Conservation (phyloP, 2,888 invertebrate species). For the Pterostichus madidus region DNA sequence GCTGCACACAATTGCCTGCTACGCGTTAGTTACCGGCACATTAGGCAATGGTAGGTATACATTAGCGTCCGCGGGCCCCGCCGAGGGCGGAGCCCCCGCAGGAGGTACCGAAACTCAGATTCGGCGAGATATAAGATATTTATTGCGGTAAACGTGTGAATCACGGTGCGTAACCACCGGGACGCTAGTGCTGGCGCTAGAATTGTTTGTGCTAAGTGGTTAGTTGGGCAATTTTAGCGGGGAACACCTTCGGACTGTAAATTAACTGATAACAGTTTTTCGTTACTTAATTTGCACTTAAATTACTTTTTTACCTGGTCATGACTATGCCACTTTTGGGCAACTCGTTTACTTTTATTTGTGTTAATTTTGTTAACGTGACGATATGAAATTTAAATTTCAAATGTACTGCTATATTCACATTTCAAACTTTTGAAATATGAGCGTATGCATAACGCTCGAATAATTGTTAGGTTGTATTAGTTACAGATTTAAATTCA, state of each 20-base stretch:
- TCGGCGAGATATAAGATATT: slow-evolving; percentile 58
- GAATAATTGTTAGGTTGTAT: too few species aligned
- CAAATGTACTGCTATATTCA: slow-evolving; percentile 21
- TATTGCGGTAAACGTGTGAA: slow-evolving; percentile 59
- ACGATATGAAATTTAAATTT: slow-evolving; percentile 33
- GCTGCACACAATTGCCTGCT: neutral
- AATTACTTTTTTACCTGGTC: slow-evolving; percentile 62
- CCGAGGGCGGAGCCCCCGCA: slow-evolving; percentile 34
- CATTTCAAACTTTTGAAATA: slow-evolving; percentile 20
- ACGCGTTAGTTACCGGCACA: neutral
- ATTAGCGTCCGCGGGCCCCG: slow-evolving; percentile 23
- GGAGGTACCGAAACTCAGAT: slow-evolving; percentile 51
- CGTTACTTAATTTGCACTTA: slow-evolving; percentile 58
- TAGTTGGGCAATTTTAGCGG: slow-evolving; percentile 56
- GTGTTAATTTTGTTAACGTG: slow-evolving; percentile 48
- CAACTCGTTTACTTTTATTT: slow-evolving; percentile 22
- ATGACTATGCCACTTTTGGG: slow-evolving; percentile 41
- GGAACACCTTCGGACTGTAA: slow-evolving; percentile 57
- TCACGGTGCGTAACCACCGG: slow-evolving; percentile 48
- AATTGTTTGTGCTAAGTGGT: slow-evolving; percentile 58
- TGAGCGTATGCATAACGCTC: neutral
- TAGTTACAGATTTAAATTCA: too few species aligned
- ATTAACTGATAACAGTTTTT: slow-evolving; percentile 64
- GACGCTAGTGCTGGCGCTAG: neutral
- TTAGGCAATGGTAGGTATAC: slow-evolving; percentile 12